Base-by-base conservation (phyloP, 2,888 invertebrate species). In the Amphipoea lucens region DNA sequence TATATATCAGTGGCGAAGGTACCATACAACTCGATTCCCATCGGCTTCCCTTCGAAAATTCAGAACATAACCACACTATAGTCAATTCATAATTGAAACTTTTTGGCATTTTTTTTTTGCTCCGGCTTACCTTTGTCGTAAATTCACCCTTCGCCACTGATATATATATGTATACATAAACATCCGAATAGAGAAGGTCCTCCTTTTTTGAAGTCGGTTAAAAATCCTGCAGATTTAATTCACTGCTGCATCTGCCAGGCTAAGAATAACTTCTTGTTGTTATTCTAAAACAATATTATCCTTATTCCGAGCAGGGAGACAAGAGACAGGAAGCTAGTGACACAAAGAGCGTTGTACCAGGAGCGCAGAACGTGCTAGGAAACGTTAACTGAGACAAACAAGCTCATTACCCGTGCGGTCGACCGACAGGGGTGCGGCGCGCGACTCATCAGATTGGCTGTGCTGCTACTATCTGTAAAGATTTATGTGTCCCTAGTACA, bases 301-400 rank as follows among this genome's bases (percentile, higher is more conserved):
- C 76, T 83, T 86, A 89, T 87, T 83, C 85, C 69, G 71, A 82
- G 81, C 90, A 86, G 77, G 79, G 66, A 86, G 78, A 86, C 84
- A 86, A 85, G 83, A 82, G 81, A 82, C 89, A 77, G 81, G 86
- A 84, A 88, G 80, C 84, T 88, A 84, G 88, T 87, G 88, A 88
- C 81, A 86, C 89, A 90, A 90, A 89, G 87, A 89, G 85, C 85
- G 87, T 83, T 84, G 87, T 92, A 91, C 90, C 87, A 91, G 90
- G 91, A 86, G 83, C 85, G 78, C 88, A 91, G 90, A 89, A 92
- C 91, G 92, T 92, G 92, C 90, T 88, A 88, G 90, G 92, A 93
- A 93, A 93, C 90, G 92, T 90, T 92, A 92, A 93, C 92, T 87
- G 91, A 92, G 93, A 93, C 93, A 94, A 94, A 94, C 93, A 93